A percentile compares a stretch with the other conserved stretches of the same genome.
These are phyloP conservation scores for Pemphredon lugubris DNA, from an alignment of 2,888 invertebrate genomes.

Conservation along the genomic window DNA sequence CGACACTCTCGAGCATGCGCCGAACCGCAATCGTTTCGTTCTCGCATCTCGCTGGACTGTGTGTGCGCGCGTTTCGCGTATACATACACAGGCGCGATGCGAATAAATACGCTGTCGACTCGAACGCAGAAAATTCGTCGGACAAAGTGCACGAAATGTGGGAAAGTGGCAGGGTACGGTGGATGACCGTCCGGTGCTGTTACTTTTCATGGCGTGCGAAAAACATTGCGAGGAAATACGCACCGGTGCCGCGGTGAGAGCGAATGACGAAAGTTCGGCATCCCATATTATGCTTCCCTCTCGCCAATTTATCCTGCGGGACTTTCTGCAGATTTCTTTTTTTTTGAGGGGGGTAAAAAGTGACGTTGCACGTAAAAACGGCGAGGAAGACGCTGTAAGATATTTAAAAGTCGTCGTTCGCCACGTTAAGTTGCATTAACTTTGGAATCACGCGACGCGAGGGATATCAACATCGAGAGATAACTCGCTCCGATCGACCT, in stretches of 20 bases:
- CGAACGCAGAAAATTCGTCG: conserved; percentile 41
- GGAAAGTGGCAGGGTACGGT: conserved; percentile 2
- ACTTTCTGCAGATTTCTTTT: conserved; percentile 29
- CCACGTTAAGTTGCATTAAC: no score
- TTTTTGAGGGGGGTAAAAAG: no score
- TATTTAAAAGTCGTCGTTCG: no score
- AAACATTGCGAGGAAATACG: conserved; percentile 41
- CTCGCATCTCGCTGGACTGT: conserved; percentile 14
- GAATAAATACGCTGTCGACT: conserved; percentile 12
- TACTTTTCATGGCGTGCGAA: conserved; percentile 45
- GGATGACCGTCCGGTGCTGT: conserved; percentile 37
- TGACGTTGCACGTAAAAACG: neutral
- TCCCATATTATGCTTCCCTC: conserved; percentile 20
- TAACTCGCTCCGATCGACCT: no score
- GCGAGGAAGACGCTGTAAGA: neutral
- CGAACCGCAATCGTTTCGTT: conserved; percentile 13
- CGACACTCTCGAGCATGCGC: conserved; percentile 33
- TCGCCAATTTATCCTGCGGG: conserved; percentile 22
- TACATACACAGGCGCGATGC: neutral
- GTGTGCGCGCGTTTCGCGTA: conserved; percentile 1
- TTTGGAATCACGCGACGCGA: no score
- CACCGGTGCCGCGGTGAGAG: neutral
- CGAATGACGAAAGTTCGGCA: conserved; percentile 37
- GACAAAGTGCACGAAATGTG: conserved; percentile 36
- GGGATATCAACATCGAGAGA: no score